Percentiles rank a stretch among this genome's conserved stretches.
Conservation (phyloP, 2,113 vertebrate genomes). For the Lampris incognitus region DNA sequence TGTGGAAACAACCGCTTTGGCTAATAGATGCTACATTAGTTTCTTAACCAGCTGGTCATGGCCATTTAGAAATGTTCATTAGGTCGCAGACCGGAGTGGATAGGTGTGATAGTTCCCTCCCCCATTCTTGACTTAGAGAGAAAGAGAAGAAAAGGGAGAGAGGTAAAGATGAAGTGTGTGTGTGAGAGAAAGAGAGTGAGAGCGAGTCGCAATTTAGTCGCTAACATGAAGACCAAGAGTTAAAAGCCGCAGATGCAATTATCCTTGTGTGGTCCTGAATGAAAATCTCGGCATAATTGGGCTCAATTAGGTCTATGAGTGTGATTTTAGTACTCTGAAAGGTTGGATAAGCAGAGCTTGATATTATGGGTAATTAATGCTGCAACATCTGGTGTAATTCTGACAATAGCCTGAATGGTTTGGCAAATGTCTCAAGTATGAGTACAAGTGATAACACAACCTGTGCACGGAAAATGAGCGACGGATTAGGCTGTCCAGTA, state of each 20-base stretch:
- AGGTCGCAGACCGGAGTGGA: conserved; percentile 75
- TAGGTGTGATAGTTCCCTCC: conserved; percentile 78
- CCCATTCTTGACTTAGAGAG: conserved; percentile 61
- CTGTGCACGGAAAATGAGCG: background rate
- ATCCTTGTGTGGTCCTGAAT: conserved; percentile 75
- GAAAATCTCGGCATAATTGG: conserved; percentile 78
- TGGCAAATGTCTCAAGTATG: conserved; percentile 14
- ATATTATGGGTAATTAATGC: conserved; percentile 82
- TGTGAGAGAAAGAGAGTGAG: conserved; percentile 35
- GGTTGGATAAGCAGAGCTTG: conserved; percentile 78
- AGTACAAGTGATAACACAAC: conserved; percentile 20
- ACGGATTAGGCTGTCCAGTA: background rate
- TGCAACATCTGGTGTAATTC: conserved; percentile 76
- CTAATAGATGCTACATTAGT: conserved; percentile 84
- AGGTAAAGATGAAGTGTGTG: background rate
- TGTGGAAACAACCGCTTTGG: conserved; percentile 81
- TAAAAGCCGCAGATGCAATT: conserved; percentile 78
- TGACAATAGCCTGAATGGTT: conserved; percentile 42
- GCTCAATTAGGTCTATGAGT: conserved; percentile 81
- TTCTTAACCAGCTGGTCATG: conserved; percentile 84
- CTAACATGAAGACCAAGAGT: conserved; percentile 68
- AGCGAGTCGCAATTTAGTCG: conserved; percentile 59
- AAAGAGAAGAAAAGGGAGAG: conserved; percentile 12
- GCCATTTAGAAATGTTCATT: conserved; percentile 86
- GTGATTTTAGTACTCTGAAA: conserved; percentile 79